A percentile compares a stretch with the other conserved stretches of the same genome.
Evolutionary conservation across 2,888 invertebrate species (phyloP).

Genomic region (Melitaea athalia): DNA sequence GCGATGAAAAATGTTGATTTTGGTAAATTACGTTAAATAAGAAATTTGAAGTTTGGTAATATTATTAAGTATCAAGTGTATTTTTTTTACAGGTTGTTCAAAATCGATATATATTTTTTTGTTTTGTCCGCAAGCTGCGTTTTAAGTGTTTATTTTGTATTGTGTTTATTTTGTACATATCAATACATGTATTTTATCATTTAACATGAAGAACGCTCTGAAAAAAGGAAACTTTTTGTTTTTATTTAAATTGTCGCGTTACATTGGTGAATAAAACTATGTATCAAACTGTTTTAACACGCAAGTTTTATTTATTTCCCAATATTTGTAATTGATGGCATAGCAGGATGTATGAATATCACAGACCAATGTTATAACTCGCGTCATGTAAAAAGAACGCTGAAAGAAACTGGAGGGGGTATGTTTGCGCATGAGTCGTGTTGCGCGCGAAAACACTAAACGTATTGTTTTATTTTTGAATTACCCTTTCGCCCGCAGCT

Average conservation of each 20-base stretch:
- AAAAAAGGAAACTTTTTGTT: constrained; percentile 13
- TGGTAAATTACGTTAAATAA: too few species aligned
- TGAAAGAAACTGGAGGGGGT: too few species aligned
- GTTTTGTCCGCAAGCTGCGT: background rate
- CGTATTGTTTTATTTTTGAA: too few species aligned
- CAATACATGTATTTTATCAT: background rate
- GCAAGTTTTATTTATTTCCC: constrained; percentile 18
- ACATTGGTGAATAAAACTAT: constrained; percentile 25
- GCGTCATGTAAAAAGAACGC: too few species aligned
- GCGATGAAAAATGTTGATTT: too few species aligned
- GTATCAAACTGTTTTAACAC: constrained; percentile 22
- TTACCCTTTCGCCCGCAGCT: too few species aligned
- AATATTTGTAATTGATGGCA: background rate
- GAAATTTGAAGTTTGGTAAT: background rate
- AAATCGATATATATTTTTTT: background rate
- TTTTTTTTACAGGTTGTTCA: background rate
- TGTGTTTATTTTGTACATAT: too few species aligned
- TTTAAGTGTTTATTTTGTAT: background rate
- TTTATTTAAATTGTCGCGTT: constrained; percentile 19
- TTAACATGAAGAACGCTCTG: background rate
- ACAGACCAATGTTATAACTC: too few species aligned
- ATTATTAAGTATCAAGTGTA: background rate
- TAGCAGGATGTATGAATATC: too few species aligned
- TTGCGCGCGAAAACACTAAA: too few species aligned
- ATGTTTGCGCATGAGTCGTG: too few species aligned